Conservation (phyloP, 53 echinoderm and acorn worm species). For the Holothuria scabra region DNA sequence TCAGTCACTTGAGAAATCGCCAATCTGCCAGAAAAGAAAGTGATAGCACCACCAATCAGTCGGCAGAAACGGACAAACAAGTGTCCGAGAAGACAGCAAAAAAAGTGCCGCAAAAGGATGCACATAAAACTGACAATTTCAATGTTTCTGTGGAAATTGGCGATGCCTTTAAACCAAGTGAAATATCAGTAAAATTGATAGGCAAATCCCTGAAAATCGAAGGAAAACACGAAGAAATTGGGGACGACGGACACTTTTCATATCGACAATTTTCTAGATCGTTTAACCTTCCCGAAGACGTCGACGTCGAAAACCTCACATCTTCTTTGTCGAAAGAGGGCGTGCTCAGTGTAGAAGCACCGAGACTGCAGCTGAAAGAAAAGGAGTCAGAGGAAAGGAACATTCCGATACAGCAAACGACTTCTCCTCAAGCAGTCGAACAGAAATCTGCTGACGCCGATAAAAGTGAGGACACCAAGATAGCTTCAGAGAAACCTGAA, state of each 20-base stretch:
- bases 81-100: no score
- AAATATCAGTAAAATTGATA: neutral
- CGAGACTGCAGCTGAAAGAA: conserved; percentile 7
- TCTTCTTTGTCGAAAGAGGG: conserved; percentile 12
- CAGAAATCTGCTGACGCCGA: no score
- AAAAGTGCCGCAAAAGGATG: no score
- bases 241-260: conserved; percentile 11
- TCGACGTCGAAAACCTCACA: neutral
- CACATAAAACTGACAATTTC: neutral
- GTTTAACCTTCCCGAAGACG: neutral
- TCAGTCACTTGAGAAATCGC: no score
- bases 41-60: no score
- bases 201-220: conserved; percentile 15
- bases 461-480: no score
- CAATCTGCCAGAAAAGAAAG: no score
- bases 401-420: neutral
- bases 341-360: conserved; percentile 19
- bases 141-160: neutral
- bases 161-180: neutral
- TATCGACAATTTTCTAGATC: conserved; percentile 16
- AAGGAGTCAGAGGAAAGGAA: neutral
- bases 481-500: no score
- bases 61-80: no score
- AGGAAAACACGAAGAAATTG: conserved; percentile 17
- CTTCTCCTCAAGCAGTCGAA: no score